Conservation (phyloP, 1,140 invertebrate species). For the Fopius arisanus region DNA sequence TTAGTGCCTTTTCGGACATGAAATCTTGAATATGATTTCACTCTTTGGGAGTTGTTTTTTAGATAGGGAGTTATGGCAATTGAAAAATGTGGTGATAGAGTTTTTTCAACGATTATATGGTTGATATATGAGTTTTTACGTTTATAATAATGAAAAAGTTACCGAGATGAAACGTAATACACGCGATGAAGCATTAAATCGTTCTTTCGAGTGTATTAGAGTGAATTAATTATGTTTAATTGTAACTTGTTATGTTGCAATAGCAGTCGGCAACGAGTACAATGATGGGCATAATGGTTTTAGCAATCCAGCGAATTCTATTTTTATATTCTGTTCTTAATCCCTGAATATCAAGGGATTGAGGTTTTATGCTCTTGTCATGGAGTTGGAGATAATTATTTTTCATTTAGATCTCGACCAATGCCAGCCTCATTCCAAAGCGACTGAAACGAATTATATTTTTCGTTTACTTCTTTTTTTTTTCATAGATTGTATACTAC, state of each 20-base stretch:
- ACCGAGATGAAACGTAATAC: slow-evolving; percentile 4
- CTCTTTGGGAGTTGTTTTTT: neutral
- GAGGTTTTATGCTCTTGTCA: neutral
- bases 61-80: neutral
- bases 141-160: neutral
- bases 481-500: slow-evolving; percentile 10
- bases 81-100: neutral
- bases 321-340: neutral
- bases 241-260: neutral
- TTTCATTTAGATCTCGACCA: slow-evolving; percentile 9
- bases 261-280: neutral
- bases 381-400: neutral
- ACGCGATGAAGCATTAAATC: neutral
- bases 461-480: too few relatives aligned
- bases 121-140: neutral
- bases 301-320: neutral
- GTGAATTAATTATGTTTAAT: neutral
- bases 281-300: neutral
- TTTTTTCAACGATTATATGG: neutral
- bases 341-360: neutral
- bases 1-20: slow-evolving; percentile 11
- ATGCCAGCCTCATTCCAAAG: neutral
- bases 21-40: neutral
- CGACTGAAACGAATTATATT: neutral
- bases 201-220: neutral